Evolutionary conservation across 2,113 vertebrate species (phyloP).

Genomic region (Notarius lentiginosus): DNA sequence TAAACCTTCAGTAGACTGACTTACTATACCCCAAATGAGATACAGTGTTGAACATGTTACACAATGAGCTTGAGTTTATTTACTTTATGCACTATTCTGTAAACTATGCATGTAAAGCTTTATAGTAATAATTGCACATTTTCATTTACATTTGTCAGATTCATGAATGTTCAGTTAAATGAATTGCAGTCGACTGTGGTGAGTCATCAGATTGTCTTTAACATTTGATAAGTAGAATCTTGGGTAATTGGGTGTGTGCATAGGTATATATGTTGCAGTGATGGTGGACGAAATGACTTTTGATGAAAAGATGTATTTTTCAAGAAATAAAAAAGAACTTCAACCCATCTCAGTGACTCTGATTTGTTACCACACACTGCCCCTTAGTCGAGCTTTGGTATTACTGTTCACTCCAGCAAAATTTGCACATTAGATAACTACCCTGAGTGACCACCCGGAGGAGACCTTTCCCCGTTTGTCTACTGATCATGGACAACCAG

Average conservation of each 20-base stretch:
- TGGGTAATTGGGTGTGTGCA: conserved; percentile 50
- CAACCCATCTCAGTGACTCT: conserved; percentile 55
- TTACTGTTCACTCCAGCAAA: background rate
- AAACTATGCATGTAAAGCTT: conserved; percentile 27
- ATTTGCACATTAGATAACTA: background rate
- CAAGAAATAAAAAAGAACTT: conserved; percentile 64
- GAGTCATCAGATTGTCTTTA: conserved; percentile 8
- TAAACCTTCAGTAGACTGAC: background rate
- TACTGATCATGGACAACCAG: background rate
- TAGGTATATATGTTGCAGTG: conserved; percentile 44
- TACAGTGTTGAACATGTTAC: conserved; percentile 4
- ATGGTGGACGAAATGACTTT: conserved; percentile 45
- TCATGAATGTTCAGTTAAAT: conserved; percentile 22
- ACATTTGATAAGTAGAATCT: background rate
- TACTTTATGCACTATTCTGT: conserved; percentile 18
- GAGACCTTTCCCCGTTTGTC: conserved; percentile 14
- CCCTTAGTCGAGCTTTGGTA: conserved; percentile 33
- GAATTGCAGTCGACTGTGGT: background rate
- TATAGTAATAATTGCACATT: background rate
- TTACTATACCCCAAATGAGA: background rate
- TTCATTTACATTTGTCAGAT: background rate
- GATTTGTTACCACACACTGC: conserved; percentile 59
- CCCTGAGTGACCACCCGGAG: background rate
- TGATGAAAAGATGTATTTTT: conserved; percentile 53
- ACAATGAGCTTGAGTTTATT: background rate